Base-by-base conservation (phyloP, 2,888 invertebrate species). In the Rhagonycha fulva region DNA sequence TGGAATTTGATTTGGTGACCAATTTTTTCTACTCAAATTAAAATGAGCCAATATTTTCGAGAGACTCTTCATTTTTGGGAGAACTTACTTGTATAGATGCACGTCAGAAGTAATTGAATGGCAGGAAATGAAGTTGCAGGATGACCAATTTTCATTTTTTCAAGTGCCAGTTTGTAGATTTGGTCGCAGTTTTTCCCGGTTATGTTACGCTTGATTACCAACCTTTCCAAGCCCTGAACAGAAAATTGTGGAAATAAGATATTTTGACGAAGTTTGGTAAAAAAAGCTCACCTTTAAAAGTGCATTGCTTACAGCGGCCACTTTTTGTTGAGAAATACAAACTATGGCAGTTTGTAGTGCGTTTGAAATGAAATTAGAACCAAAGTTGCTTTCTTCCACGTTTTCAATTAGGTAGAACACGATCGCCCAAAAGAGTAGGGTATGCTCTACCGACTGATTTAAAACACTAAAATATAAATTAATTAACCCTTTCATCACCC, bases 391-490 rank as follows among this genome's bases (percentile, higher is more conserved):
- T 83, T 94, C 93, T 79, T 92, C 91, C 47, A 93, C 89, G 84
- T 93, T 92, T 87, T 95, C 95, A 82, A 95, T 89, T 76, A 95
- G 88, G 87, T 93, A 94, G 87, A 95, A 95, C 70, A 93, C 92
- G 69, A 94, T 87, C 28, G 94, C 91, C 94, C 95, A 95, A 84
- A 95, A 90, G 69, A 93, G 88, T 80, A 94, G 88, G 72, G 91
- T 90, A 84, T 94, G 94, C 80, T 92, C 92, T 84, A 92, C 92
- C 81, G 86, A 87, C 76, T 84, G 85, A 76, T 82, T 84, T 75
- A 87, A 80, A 61, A 85, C 83, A 70, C 85, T 86, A 76, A 76
- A 83, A 81, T 66, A 75, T 60, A 76, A 32, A 12, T 67, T 26
- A 69, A n/a, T 19, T 19, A 60, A 14, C 24, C 4, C 62, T 62